Base-by-base conservation (phyloP, 2,888 invertebrate genomes). In the Atethmia centrago region DNA sequence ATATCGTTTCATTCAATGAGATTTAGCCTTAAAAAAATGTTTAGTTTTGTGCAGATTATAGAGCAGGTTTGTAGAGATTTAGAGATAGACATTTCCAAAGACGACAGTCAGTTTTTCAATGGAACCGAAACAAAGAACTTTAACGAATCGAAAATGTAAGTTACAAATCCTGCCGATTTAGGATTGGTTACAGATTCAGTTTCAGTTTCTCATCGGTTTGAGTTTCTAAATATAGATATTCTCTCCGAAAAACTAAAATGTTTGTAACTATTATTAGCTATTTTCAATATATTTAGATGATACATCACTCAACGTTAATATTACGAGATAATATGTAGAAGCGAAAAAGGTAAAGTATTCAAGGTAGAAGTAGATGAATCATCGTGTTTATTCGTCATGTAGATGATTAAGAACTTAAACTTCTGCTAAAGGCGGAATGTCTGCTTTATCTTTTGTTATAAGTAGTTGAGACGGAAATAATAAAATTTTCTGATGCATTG, bases 361-460 rank as follows among this genome's bases (percentile, higher is more conserved):
- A 79, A 86, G 80, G 83, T 71, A 69, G 53, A 55, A 2, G 40
- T 14, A 19, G 67, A 36, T 86, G 87, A 86, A 55, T 86, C 85
- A 87, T 74, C 21, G n/a, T 47, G 28, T 66, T 53, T 68, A 83
- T 85, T 86, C 79, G 85, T 86, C 83, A 83, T 70, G 61, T 59
- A 19, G 73, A 77, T 86, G 85, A 87, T 77, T 87, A 87, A 81
- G 76, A 82, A 63, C 71, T 75, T 56, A 83, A 81, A 83, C 77
- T 63, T 71, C 62, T 80, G 55, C 36, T 71, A n/a, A 63, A 69
- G 56, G 19, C 25, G 63, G 65, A 59, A 71, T 61, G 47, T 59
- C 36, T 59, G 10, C 28, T 55, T 68, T 58, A 74, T 61, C 66
- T 55, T 58, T 71, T 71, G 40, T 79, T 31, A n/a, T n/a, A n/a